These are phyloP conservation scores for Goniozus legneri DNA, from an alignment of 1,140 invertebrate genomes.

Conservation along the genomic window DNA sequence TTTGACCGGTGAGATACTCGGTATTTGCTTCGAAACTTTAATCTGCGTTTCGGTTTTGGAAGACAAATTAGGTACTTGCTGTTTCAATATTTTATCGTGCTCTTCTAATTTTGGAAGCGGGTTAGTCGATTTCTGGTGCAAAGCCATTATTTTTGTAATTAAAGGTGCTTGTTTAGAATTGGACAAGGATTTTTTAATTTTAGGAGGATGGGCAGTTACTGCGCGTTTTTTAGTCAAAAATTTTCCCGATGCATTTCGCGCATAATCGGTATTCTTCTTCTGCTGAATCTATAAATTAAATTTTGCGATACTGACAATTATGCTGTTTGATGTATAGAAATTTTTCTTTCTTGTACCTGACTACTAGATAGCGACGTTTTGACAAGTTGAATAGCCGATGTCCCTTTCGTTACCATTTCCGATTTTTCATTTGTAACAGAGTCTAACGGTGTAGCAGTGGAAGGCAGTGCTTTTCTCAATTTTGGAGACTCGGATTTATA, in stretches of 20 bases:
- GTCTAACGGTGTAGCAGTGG: slow-evolving; percentile 8
- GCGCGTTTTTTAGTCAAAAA: slow-evolving; percentile 10
- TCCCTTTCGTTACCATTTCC: slow-evolving; percentile 16
- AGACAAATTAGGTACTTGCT: too few relatives aligned
- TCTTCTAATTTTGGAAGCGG: slow-evolving; percentile 10
- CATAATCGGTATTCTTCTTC: not conserved
- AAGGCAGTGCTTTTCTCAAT: slow-evolving; percentile 24
- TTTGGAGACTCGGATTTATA: slow-evolving; percentile 34
- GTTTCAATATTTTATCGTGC: not conserved
- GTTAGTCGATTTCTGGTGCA: slow-evolving; percentile 26
- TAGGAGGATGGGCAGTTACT: not conserved
- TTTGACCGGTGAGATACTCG: too few relatives aligned
- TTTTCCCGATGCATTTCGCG: slow-evolving; percentile 5
- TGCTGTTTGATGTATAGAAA: too few relatives aligned
- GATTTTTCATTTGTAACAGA: slow-evolving; percentile 16
- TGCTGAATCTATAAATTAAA: not conserved
- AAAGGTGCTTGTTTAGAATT: slow-evolving; percentile 17
- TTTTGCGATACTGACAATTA: not conserved
- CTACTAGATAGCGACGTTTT: not conserved
- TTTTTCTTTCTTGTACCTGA: not conserved
- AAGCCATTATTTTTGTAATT: slow-evolving; percentile 30
- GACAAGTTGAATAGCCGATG: slow-evolving; percentile 6
- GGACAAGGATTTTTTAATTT: slow-evolving; percentile 9
- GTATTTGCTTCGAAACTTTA: too few relatives aligned
- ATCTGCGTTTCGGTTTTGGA: too few relatives aligned